Conservation (phyloP, 2,113 vertebrate genomes). For the Tiliqua scincoides region DNA sequence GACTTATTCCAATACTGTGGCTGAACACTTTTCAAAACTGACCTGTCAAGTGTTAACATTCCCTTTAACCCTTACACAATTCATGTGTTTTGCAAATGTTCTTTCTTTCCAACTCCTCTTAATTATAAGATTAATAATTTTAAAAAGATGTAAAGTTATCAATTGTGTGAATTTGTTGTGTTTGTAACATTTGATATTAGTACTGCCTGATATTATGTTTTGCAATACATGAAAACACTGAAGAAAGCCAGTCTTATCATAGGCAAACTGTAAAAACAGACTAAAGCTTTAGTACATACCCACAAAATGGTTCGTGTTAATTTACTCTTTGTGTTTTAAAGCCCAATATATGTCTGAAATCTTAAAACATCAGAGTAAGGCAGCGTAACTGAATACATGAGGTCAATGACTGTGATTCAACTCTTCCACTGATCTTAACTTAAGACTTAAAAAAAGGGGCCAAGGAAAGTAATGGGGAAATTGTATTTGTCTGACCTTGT, state of each 20-base stretch:
- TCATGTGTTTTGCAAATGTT: background rate
- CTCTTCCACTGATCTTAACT: conserved; percentile 65
- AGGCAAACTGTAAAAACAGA: background rate
- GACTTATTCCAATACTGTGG: background rate
- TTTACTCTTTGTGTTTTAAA: conserved; percentile 6
- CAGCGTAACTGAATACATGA: conserved; percentile 65
- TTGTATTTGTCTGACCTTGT: conserved; percentile 72
- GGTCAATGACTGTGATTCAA: conserved; percentile 66
- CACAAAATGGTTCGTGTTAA: background rate
- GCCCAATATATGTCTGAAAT: conserved; percentile 36
- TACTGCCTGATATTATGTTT: background rate
- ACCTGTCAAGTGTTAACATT: background rate
- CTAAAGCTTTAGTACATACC: conserved; percentile 4
- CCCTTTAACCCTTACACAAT: background rate
- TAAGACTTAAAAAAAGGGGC: conserved; percentile 63
- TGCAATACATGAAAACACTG: background rate
- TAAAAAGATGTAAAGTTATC: conserved; percentile 16
- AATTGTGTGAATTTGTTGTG: background rate
- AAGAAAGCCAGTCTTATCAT: background rate
- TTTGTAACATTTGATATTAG: too few relatives aligned
- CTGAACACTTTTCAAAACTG: background rate
- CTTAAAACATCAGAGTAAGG: conserved; percentile 40
- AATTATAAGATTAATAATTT: background rate
- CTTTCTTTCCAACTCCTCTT: background rate
- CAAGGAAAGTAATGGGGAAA: conserved; percentile 52